These are phyloP conservation scores for Pan troglodytes DNA, from an alignment of 2,113 vertebrate genomes.

Conservation along the genomic window DNA sequence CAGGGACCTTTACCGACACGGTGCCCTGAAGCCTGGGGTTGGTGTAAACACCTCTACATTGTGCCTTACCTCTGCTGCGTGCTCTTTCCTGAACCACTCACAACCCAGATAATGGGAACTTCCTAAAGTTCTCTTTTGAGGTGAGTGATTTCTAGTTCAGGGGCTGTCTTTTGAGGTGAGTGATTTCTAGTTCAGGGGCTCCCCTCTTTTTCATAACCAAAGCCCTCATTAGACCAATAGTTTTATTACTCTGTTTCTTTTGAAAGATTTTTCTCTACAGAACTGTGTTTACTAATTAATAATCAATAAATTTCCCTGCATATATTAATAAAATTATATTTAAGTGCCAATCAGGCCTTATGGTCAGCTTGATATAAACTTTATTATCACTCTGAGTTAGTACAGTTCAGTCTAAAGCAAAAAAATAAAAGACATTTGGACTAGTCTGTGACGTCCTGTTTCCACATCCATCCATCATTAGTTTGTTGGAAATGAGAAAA, in stretches of 20 bases:
- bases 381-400: background rate
- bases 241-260: background rate
- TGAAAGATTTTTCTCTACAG: background rate
- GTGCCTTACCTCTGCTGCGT: background rate
- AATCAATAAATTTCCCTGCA: background rate
- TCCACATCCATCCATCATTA: background rate
- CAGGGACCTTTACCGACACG: no score
- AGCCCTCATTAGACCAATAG: background rate
- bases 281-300: background rate
- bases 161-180: background rate
- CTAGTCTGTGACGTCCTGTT: background rate
- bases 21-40: background rate
- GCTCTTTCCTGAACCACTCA: background rate
- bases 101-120: background rate
- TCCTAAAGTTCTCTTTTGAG: background rate
- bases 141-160: background rate
- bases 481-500: background rate
- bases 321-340: background rate
- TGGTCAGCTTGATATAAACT: background rate
- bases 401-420: background rate
- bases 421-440: background rate
- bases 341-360: background rate
- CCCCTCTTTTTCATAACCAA: background rate
- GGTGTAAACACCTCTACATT: no score
- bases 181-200: background rate